phyloP scores from a whole-genome alignment of 2,888 invertebrate species.

The Siphonodentalium dalli region DNA sequence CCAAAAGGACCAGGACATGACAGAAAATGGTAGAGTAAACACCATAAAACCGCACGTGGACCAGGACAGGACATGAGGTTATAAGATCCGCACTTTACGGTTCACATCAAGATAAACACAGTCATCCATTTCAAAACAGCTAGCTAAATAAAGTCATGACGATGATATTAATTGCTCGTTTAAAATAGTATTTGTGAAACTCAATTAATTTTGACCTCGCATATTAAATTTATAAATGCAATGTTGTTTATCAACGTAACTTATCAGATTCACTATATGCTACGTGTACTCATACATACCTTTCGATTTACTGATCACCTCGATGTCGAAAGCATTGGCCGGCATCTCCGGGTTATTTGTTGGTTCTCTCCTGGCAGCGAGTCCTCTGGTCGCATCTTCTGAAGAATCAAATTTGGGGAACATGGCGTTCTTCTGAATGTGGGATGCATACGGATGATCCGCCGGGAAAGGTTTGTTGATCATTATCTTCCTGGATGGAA shows the following conservation, averaged over 20 bases:
- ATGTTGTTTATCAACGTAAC: neutral
- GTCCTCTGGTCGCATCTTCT: conserved; percentile 55
- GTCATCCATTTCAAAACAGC: too few species aligned
- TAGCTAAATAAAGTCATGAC: too few species aligned
- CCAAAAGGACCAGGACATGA: too few species aligned
- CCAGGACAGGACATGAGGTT: too few species aligned
- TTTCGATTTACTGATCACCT: conserved; percentile 54
- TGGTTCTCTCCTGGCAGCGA: conserved; percentile 40
- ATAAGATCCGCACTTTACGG: too few species aligned
- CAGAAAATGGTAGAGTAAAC: too few species aligned
- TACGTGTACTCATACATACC: conserved; percentile 35
- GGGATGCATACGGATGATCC: conserved; percentile 61
- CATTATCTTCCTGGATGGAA: conserved; percentile 41
- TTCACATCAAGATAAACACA: too few species aligned
- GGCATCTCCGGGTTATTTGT: conserved; percentile 60
- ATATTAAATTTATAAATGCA: too few species aligned
- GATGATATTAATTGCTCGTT: neutral
- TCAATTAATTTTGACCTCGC: neutral
- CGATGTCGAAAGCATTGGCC: conserved; percentile 50
- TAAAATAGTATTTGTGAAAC: neutral
- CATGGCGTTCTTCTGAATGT: conserved; percentile 52
- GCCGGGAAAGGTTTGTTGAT: conserved; percentile 59
- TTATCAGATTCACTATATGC: neutral
- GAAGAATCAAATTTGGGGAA: conserved; percentile 59
- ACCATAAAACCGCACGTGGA: too few species aligned